A percentile compares a stretch with the other conserved stretches of the same genome.
Evolutionary conservation across 2,113 vertebrate species (phyloP).

Genomic region (Rhadina sibilatrix): DNA sequence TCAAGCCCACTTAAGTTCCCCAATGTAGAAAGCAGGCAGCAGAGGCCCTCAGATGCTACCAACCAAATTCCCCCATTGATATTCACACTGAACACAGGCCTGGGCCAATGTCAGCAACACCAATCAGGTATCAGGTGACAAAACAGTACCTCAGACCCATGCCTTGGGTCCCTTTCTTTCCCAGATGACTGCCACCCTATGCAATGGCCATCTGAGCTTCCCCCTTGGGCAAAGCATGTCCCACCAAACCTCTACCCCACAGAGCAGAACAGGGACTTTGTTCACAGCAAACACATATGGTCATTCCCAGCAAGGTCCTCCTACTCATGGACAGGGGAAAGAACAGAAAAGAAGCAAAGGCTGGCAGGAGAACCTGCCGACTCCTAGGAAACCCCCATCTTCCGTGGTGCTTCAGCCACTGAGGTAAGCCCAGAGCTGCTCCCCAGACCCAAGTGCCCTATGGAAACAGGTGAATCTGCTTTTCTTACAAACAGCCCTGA

Average conservation of each 20-base stretch:
- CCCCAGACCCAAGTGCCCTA: accelerated
- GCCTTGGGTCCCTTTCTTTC: accelerated
- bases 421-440: accelerated
- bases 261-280: neutral
- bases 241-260: accelerated
- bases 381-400: accelerated
- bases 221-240: accelerated
- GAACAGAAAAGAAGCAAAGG: accelerated
- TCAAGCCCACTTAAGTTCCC: neutral
- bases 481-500: neutral
- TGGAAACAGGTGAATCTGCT: accelerated
- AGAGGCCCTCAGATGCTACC: neutral
- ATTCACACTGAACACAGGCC: accelerated
- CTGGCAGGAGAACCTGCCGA: neutral
- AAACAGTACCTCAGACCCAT: neutral
- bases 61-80: accelerated
- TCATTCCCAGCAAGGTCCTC: neutral
- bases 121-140: accelerated
- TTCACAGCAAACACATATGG: accelerated
- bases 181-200: neutral
- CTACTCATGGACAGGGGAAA: accelerated
- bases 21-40: neutral
- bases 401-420: accelerated
- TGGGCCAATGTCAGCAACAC: neutral
- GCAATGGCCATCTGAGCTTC: accelerated